A percentile compares a stretch with the other conserved stretches of the same genome.
phyloP scores from a whole-genome alignment of 1,140 invertebrate genomes.

The Aphelinus certus region DNA sequence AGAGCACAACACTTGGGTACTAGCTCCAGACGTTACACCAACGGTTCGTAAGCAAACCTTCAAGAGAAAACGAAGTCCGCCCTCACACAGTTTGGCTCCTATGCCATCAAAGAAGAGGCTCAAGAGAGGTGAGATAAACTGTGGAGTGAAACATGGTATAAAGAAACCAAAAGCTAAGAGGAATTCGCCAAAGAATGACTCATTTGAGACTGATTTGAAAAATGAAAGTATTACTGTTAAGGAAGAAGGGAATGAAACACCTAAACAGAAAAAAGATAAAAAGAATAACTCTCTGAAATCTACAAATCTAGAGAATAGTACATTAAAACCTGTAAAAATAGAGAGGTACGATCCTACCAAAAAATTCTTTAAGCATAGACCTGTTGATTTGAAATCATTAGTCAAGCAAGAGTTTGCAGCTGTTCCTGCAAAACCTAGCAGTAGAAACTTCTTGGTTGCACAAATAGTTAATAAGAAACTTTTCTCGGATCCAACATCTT shows the following conservation, averaged over 20 bases:
- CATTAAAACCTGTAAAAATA: no score
- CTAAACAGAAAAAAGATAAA: no score
- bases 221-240: not conserved
- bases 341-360: not conserved
- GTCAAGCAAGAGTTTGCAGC: no score
- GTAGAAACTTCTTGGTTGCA: no score
- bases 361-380: slow-evolving; percentile 11
- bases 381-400: no score
- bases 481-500: no score
- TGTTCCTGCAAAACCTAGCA: no score
- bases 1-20: no score
- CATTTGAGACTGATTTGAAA: not conserved
- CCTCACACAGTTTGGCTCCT: not conserved
- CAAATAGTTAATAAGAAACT: no score
- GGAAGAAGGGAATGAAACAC: no score
- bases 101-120: not conserved
- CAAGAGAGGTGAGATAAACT: slow-evolving; percentile 1
- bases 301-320: no score
- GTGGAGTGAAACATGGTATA: slow-evolving; percentile 17
- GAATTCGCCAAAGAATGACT: not conserved
- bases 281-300: no score
- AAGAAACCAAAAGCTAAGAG: slow-evolving; percentile 10
- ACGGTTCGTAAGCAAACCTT: not conserved
- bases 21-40: not conserved
- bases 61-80: not conserved